Evolutionary conservation across 1,140 invertebrate genomes (phyloP).

Genomic region (Latrodectus geometricus): DNA sequence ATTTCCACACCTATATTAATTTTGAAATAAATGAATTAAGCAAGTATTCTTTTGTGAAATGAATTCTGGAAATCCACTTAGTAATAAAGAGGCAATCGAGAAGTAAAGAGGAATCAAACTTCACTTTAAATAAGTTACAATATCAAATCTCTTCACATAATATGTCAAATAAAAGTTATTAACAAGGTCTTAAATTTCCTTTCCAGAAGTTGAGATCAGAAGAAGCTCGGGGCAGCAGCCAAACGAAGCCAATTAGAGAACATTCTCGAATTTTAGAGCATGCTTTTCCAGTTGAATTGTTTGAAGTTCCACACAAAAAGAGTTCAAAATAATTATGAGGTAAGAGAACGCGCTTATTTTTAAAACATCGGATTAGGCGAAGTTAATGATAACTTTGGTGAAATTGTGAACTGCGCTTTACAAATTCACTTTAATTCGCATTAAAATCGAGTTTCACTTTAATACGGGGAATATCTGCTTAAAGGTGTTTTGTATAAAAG

Average conservation of each 20-base stretch:
- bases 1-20: too few species aligned
- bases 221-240: slow-evolving; percentile 23
- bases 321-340: not conserved
- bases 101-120: not conserved
- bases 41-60: too few species aligned
- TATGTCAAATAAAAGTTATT: slow-evolving; percentile 16
- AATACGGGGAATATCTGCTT: too few species aligned
- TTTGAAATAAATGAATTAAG: too few species aligned
- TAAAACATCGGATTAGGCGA: too few species aligned
- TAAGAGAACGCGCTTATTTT: too few species aligned
- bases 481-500: too few species aligned
- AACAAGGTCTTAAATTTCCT: not conserved
- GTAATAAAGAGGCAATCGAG: not conserved
- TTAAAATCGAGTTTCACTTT: too few species aligned
- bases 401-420: too few species aligned
- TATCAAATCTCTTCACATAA: slow-evolving; percentile 3
- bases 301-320: not conserved
- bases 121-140: not conserved
- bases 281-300: slow-evolving; percentile 28
- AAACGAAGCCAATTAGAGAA: slow-evolving; percentile 48
- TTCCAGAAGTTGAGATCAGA: slow-evolving; percentile 5
- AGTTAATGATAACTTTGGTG: too few species aligned
- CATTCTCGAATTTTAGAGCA: not conserved
- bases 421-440: too few species aligned
- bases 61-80: too few species aligned